Base-by-base conservation (phyloP, 2,797 vertebrate genomes). In the Gymnothorax javanicus region DNA sequence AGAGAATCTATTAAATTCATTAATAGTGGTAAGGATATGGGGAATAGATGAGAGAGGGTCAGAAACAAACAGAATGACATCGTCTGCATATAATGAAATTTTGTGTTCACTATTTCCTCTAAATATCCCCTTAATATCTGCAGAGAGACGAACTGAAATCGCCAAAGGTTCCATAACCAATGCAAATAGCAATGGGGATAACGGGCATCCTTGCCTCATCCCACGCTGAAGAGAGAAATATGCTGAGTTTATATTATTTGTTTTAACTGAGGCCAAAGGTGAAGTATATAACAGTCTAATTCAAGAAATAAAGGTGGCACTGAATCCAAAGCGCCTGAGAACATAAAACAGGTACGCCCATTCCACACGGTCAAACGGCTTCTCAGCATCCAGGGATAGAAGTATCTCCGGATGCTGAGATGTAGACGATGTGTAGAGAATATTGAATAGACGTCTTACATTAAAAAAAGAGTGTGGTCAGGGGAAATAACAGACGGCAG, bases 361-460 rank as follows among this genome's bases (percentile, higher is more conserved):
- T n/a, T n/a, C n/a, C n/a, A n/a, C n/a, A n/a, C n/a, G 13, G 52
- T 84, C 83, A 67, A 67, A 67, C 7, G 58, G 25, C 50, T 84
- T 67, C 33, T 84, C 59, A 64, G 83, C 60, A 13, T 84, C 83
- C 17, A 84, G 25, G 43, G 83, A 8, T 84, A 84, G n/a, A 67
- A 84, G 83, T 2, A 33, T 6, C 15, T 84, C 60, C 5, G 13
- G 60, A 11, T 23, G 15, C 27, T 84, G 33, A 50, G 60, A 67
- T 9, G 83, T 20, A 8, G 8, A 33, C 4, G 11, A 84, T 0
- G 60, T 43, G 60, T 84, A 84, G 50, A 67, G 27, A 20, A n/a
- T n/a, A n/a, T n/a, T n/a, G n/a, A n/a, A n/a, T n/a, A n/a, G n/a
- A n/a, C n/a, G n/a, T n/a, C n/a, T n/a, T n/a, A n/a, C n/a, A n/a